Conservation (phyloP, 2,113 vertebrate genomes). For the Sander vitreus region DNA sequence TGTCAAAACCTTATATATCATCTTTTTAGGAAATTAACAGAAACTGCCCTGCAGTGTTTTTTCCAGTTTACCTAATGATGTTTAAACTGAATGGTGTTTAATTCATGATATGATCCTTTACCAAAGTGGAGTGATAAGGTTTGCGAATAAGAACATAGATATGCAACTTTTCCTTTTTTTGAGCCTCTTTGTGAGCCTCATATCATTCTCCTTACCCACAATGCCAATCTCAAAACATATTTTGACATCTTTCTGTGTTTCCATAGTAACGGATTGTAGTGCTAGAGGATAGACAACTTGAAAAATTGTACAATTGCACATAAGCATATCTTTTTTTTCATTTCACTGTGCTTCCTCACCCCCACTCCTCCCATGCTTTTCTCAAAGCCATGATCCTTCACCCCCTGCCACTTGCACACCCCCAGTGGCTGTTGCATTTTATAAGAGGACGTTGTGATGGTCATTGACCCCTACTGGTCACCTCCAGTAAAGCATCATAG, state of each 20-base stretch:
- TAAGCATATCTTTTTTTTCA: constrained; percentile 3
- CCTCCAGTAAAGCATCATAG: constrained; percentile 46
- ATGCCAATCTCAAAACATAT: constrained; percentile 38
- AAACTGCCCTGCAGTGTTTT: not conserved
- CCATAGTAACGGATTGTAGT: constrained; percentile 60
- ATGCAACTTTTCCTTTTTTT: not conserved
- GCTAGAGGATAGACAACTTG: constrained; percentile 26
- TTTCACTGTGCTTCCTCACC: not conserved
- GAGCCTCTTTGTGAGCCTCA: constrained; percentile 12
- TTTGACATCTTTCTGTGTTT: constrained; percentile 64
- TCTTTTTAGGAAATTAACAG: not conserved
- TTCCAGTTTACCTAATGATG: not conserved
- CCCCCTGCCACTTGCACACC: not conserved
- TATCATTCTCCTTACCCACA: constrained; percentile 11
- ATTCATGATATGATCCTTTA: not conserved
- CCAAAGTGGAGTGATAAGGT: not conserved
- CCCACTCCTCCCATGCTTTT: not conserved
- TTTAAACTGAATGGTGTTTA: not conserved
- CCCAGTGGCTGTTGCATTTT: not conserved
- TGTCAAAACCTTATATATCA: not conserved
- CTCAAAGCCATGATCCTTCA: constrained; percentile 14
- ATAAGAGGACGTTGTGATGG: constrained; percentile 38
- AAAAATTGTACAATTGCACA: constrained; percentile 22
- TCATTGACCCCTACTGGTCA: constrained; percentile 78
- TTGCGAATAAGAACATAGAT: not conserved